Evolutionary conservation across 2,888 invertebrate genomes (phyloP), one percentile per base, ranked within the genome.

Genomic region (Campoplex nolae): DNA sequence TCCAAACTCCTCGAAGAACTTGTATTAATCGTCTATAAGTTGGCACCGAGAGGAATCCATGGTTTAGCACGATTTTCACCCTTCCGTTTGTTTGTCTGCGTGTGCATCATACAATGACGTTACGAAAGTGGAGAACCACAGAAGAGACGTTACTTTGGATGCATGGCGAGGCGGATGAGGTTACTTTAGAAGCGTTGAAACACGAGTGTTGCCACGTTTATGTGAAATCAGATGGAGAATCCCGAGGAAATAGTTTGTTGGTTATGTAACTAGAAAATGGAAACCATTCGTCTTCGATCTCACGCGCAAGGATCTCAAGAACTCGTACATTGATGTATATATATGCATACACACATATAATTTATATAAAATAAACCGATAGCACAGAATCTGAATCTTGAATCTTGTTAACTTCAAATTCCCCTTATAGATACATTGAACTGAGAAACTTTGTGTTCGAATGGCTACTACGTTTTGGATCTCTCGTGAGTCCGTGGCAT

Each of bases 1-100:
- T 48, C 68, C 42, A 79, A 87, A 87, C 82, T 84, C 78, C 18
- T n/a, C 82, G 90, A 90, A 91, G 91, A 91, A 91, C 90, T 92
- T 90, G 90, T 91, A 92, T 92, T 92, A 92, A 92, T 91, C 89
- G 90, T 89, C 91, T 90, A 92, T 92, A 93, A 93, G 92, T 93
- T 92, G 86, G 87, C 87, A 89, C 90, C 90, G 91, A 90, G 90
- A 90, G 78, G 58, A 58, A 71, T 83, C 62, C 81, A 42, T 32
- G 42, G 70, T 38, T 74, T 70, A 45, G 56, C 67, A 28, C 73
- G 48, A 68, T 81, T 51, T 70, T 86, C 67, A 45, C n/a, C 62
- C 38, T 13, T 51, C 23, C 13, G 32, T 77, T 32, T 77, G 38
- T 80, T 6, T 9, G 54, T 18, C 16, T 54, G 56, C 23, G 71